These are phyloP conservation scores for Coregonus suidteri DNA, from an alignment of 2,797 vertebrate genomes.

Conservation along the genomic window DNA sequence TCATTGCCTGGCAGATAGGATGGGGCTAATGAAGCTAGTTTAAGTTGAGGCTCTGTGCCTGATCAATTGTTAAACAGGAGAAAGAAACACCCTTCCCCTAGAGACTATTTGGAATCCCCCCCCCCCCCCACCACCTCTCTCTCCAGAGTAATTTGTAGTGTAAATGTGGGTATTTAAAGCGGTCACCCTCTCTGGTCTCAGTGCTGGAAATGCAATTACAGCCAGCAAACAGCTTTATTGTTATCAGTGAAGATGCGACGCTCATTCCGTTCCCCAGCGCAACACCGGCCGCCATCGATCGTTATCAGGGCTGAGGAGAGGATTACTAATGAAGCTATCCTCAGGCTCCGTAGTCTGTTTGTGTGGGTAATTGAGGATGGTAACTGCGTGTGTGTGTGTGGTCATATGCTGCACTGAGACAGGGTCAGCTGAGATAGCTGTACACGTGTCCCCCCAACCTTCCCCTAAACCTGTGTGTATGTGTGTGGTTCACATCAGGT, in stretches of 20 bases:
- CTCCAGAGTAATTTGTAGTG: conserved; percentile 76
- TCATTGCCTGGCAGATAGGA: conserved; percentile 1
- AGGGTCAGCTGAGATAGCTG: background rate
- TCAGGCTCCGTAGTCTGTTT: conserved; percentile 40
- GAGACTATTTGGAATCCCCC: background rate
- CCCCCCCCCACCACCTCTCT: background rate
- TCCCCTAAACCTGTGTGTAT: background rate
- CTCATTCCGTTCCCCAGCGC: conserved; percentile 66
- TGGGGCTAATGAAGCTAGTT: background rate
- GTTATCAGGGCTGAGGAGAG: conserved; percentile 72
- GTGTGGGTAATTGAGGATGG: conserved; percentile 1
- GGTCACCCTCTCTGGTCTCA: conserved; percentile 68
- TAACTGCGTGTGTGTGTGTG: background rate
- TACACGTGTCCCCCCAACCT: background rate
- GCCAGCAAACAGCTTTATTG: conserved; percentile 80
- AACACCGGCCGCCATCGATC: conserved; percentile 68
- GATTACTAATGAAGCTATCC: conserved; percentile 79
- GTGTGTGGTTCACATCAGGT: conserved; percentile 44
- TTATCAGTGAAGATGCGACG: conserved; percentile 74
- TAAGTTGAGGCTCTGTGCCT: background rate
- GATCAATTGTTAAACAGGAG: background rate
- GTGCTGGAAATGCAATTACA: conserved; percentile 79
- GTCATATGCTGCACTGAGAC: background rate
- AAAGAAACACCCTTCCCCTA: conserved; percentile 42
- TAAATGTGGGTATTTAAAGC: conserved; percentile 77